A percentile compares a stretch with the other conserved stretches of the same genome.
Conservation (phyloP, 2,797 vertebrate genomes). For the Dipus sagitta region DNA sequence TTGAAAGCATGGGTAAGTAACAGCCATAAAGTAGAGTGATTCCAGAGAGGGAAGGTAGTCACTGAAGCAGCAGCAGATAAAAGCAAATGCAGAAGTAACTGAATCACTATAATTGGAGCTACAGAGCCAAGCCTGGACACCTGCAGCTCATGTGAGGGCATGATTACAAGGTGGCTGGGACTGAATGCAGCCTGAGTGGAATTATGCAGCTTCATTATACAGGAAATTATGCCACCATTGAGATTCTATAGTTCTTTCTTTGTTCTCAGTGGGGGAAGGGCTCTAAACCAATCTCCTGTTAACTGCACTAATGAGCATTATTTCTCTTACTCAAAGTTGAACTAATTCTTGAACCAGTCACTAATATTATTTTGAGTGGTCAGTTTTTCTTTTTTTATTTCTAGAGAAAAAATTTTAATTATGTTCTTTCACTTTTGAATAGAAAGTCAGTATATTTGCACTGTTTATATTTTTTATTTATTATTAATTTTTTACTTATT, state of each 20-base stretch:
- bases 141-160: neutral
- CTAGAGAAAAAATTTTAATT: neutral
- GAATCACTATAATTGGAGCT: neutral
- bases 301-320: neutral
- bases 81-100: neutral
- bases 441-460: neutral
- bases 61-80: neutral
- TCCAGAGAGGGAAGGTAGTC: neutral
- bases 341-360: neutral
- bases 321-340: neutral
- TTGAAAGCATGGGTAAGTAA: neutral
- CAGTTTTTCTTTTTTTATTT: conserved; percentile 8
- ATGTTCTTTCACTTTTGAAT: neutral
- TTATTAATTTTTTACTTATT: too few species aligned
- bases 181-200: neutral
- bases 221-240: neutral
- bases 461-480: neutral
- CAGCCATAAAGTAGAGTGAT: neutral
- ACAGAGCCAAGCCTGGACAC: neutral
- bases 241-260: neutral
- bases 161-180: neutral
- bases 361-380: neutral
- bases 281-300: neutral
- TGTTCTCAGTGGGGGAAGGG: neutral
- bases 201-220: neutral